Conservation (phyloP, 2,888 invertebrate genomes). For the Pogonocherus hispidulus region DNA sequence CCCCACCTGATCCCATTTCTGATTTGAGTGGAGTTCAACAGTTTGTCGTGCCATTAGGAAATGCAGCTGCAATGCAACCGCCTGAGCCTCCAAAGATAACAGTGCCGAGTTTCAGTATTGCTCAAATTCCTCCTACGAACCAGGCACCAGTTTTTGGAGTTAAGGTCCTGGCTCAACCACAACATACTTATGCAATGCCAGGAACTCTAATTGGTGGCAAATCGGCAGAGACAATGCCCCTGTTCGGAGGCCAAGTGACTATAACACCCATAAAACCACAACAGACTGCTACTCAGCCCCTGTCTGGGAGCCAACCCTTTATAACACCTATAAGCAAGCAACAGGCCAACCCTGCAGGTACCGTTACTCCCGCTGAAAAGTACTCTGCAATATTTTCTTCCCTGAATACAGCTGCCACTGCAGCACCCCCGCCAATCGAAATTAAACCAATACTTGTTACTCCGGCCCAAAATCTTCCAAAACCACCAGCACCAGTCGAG, state of each 20-base stretch:
- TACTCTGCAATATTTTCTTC: constrained; percentile 50
- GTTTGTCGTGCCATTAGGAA: constrained; percentile 40
- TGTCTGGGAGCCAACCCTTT: constrained; percentile 50
- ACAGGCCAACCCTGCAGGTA: not conserved
- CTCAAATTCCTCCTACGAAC: constrained; percentile 17
- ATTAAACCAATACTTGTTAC: constrained; percentile 46
- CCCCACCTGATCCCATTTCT: constrained; percentile 65
- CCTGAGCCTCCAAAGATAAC: not conserved
- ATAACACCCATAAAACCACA: constrained; percentile 50
- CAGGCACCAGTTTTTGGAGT: not conserved
- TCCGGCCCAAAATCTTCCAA: constrained; percentile 4
- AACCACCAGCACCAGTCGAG: not conserved
- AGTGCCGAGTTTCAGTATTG: constrained; percentile 22
- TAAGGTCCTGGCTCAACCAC: constrained; percentile 15
- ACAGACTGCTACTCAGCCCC: constrained; percentile 28
- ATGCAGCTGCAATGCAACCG: constrained; percentile 16
- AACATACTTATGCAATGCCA: constrained; percentile 29
- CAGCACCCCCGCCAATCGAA: constrained; percentile 21
- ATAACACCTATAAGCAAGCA: constrained; percentile 48
- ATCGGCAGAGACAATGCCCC: constrained; percentile 30
- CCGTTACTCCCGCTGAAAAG: constrained; percentile 34
- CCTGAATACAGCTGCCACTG: constrained; percentile 35
- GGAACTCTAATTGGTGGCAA: constrained; percentile 37
- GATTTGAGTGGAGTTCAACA: constrained; percentile 51
- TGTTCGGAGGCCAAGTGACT: constrained; percentile 52